Conservation (phyloP, 2,888 invertebrate genomes). For the Linhomoeus sp. region DNA sequence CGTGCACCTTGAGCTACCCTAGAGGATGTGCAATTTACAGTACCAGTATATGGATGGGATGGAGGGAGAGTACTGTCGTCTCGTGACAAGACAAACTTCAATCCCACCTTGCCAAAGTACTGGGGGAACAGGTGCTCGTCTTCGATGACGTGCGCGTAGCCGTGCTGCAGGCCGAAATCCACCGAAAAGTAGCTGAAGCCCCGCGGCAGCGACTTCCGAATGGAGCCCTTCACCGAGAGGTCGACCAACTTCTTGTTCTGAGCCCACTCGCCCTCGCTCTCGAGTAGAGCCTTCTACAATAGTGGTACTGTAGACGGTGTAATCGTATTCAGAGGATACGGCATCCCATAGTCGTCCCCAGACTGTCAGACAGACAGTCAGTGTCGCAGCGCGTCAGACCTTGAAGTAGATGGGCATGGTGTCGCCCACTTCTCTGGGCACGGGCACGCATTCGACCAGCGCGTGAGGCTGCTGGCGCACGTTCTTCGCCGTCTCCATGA, state of each 20-base stretch:
- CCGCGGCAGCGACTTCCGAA: conserved; percentile 64
- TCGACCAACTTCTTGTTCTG: conserved; percentile 75
- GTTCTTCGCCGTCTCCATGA: conserved; percentile 65
- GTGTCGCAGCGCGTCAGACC: conserved; percentile 28
- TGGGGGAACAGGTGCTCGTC: conserved; percentile 63
- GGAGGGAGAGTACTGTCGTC: no score
- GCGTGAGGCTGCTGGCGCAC: conserved; percentile 59
- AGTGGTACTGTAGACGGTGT: no score
- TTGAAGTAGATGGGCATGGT: conserved; percentile 87
- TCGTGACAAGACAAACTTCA: no score
- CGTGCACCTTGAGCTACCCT: no score
- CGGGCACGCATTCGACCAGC: conserved; percentile 66
- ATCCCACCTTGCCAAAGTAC: conserved; percentile 70
- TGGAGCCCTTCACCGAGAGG: conserved; percentile 42
- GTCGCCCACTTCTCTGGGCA: conserved; percentile 60
- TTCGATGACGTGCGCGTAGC: conserved; percentile 92
- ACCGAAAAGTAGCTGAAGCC: conserved; percentile 85
- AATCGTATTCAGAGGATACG: background rate
- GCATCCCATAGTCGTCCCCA: background rate
- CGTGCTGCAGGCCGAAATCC: conserved; percentile 63
- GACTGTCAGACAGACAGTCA: background rate
- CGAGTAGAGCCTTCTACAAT: conserved; percentile 67
- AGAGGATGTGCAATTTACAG: no score
- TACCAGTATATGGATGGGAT: no score
- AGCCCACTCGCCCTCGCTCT: conserved; percentile 84